phyloP scores from a whole-genome alignment of 1,140 invertebrate species.

The Euborellia annulipes region DNA sequence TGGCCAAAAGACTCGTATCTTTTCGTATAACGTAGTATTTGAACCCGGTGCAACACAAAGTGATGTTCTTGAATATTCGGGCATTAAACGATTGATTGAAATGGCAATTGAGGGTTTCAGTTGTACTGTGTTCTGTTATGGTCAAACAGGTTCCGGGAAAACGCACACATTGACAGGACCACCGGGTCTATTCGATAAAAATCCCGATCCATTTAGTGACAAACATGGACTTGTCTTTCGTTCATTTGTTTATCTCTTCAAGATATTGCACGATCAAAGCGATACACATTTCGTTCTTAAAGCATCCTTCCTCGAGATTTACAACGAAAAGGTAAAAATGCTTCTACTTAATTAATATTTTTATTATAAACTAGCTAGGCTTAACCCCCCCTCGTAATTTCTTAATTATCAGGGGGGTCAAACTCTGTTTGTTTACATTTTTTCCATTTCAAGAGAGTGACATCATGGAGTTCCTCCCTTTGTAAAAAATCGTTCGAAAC shows the following conservation, averaged over 20 bases:
- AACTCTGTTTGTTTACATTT: too few relatives aligned
- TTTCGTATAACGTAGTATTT: slow-evolving; percentile 79
- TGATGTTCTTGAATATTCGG: slow-evolving; percentile 40
- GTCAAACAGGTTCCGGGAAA: slow-evolving; percentile 93
- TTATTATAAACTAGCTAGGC: too few relatives aligned
- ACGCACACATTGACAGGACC: slow-evolving; percentile 90
- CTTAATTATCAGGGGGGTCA: too few relatives aligned
- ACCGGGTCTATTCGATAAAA: slow-evolving; percentile 56
- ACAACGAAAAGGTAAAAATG: slow-evolving; percentile 87
- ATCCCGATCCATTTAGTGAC: slow-evolving; percentile 41
- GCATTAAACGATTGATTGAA: slow-evolving; percentile 69
- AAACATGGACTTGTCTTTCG: slow-evolving; percentile 75
- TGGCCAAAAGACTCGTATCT: slow-evolving; percentile 54
- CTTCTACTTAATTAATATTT: too few relatives aligned
- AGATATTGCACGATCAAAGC: slow-evolving; percentile 54
- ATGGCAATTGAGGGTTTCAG: slow-evolving; percentile 89
- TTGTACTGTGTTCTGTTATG: slow-evolving; percentile 88
- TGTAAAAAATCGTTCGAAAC: too few relatives aligned
- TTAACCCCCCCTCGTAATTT: too few relatives aligned
- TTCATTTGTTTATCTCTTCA: slow-evolving; percentile 80
- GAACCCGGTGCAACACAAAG: slow-evolving; percentile 71
- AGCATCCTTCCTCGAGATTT: slow-evolving; percentile 88
- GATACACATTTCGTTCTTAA: slow-evolving; percentile 74
- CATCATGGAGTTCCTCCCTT: too few relatives aligned
- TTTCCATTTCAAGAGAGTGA: too few relatives aligned